phyloP scores from a whole-genome alignment of 2,797 vertebrate species.

The Percopsis omiscomaycus region DNA sequence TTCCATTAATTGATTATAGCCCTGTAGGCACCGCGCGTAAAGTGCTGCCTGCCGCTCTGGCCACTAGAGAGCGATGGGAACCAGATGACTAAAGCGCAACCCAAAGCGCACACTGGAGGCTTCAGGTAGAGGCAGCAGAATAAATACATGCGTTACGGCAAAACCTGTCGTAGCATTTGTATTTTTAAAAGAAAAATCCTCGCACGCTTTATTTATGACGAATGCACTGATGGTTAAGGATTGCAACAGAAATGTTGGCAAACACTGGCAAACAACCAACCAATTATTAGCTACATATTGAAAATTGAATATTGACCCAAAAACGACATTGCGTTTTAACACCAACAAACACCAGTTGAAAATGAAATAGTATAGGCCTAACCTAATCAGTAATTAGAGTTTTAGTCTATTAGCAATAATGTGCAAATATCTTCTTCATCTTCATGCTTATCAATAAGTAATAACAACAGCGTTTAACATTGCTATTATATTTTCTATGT shows the following conservation, averaged over 20 bases:
- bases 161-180: neutral
- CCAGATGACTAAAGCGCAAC: conserved; percentile 29
- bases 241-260: neutral
- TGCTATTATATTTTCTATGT: too few species aligned
- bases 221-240: neutral
- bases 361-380: too few species aligned
- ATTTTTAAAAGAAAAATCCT: neutral
- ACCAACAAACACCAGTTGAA: too few species aligned
- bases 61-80: conserved; percentile 78
- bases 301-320: too few species aligned
- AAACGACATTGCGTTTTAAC: too few species aligned
- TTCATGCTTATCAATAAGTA: too few species aligned
- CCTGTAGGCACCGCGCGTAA: conserved; percentile 16
- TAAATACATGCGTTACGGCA: neutral
- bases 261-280: too few species aligned
- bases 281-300: too few species aligned
- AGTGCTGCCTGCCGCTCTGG: conserved; percentile 42
- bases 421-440: too few species aligned
- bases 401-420: too few species aligned
- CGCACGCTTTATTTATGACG: neutral
- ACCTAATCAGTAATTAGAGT: too few species aligned
- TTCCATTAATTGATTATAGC: neutral
- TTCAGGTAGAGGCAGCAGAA: conserved; percentile 22
- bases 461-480: too few species aligned
- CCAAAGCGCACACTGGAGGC: conserved; percentile 5